Percentiles rank a stretch among this genome's conserved stretches.
Evolutionary conservation across 2,888 invertebrate genomes (phyloP).

Genomic region (Adineta ricciae): DNA sequence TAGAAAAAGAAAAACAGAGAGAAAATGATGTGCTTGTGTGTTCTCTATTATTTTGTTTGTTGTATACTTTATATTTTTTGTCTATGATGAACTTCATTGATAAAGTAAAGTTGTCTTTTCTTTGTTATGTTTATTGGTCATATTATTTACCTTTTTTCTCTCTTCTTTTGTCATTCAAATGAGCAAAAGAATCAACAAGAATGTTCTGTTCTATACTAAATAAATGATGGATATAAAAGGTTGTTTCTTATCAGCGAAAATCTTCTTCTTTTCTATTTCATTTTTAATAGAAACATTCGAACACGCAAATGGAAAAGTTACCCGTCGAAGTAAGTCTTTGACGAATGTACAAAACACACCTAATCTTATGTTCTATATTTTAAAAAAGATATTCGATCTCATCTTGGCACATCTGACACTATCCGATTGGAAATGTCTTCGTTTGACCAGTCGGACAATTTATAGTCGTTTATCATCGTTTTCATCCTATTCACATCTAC

Average conservation of each 20-base stretch:
- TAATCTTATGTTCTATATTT: not conserved
- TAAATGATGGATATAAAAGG: not conserved
- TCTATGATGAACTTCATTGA: not conserved
- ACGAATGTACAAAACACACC: not conserved
- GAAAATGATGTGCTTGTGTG: too few relatives aligned
- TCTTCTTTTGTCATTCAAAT: not conserved
- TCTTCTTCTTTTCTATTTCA: not conserved
- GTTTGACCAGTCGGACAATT: not conserved
- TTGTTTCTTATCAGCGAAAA: not conserved
- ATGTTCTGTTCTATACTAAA: not conserved
- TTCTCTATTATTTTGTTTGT: not conserved
- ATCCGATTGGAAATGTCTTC: constrained; percentile 16
- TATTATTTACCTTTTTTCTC: not conserved
- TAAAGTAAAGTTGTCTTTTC: not conserved
- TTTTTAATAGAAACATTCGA: not conserved
- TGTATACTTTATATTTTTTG: not conserved
- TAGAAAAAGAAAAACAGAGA: not conserved
- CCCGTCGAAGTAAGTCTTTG: not conserved
- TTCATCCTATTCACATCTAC: not conserved
- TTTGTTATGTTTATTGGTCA: not conserved
- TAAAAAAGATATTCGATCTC: not conserved
- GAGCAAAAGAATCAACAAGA: not conserved
- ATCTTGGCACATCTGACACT: not conserved
- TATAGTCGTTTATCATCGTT: constrained; percentile 1
- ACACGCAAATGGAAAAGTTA: not conserved